These are phyloP conservation scores for Nyctibius grandis DNA, from an alignment of 2,797 vertebrate genomes.

Conservation along the genomic window DNA sequence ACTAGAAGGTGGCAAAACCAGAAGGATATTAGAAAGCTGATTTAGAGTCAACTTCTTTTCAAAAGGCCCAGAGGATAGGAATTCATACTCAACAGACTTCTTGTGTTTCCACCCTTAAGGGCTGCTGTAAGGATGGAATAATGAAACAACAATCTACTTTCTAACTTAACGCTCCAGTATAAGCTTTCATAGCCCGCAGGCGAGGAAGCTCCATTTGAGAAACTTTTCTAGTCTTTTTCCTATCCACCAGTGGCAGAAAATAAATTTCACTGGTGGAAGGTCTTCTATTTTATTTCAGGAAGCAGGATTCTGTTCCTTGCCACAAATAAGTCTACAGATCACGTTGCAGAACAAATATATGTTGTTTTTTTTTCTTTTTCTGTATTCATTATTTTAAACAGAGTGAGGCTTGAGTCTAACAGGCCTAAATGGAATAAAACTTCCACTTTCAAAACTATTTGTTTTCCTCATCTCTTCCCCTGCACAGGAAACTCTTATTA, in stretches of 20 bases:
- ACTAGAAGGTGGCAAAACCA: neutral
- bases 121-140: neutral
- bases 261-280: neutral
- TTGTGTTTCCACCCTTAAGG: neutral
- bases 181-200: constrained; percentile 1
- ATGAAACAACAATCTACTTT: constrained; percentile 1
- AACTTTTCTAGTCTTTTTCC: neutral
- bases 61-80: neutral
- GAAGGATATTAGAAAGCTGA: neutral
- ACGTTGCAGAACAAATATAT: neutral
- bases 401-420: neutral
- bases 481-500: constrained; percentile 39
- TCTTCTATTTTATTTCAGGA: neutral
- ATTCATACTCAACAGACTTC: neutral
- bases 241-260: neutral
- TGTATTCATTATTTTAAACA: neutral
- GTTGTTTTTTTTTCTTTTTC: neutral
- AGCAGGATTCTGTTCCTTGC: neutral
- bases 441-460: constrained; percentile 28
- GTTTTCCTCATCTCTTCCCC: constrained; percentile 28
- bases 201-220: neutral
- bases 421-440: constrained; percentile 16
- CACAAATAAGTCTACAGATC: neutral
- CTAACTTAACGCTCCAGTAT: neutral
- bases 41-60: neutral